phyloP scores from a whole-genome alignment of 2,888 invertebrate genomes.

The Xestia rhomboidea region DNA sequence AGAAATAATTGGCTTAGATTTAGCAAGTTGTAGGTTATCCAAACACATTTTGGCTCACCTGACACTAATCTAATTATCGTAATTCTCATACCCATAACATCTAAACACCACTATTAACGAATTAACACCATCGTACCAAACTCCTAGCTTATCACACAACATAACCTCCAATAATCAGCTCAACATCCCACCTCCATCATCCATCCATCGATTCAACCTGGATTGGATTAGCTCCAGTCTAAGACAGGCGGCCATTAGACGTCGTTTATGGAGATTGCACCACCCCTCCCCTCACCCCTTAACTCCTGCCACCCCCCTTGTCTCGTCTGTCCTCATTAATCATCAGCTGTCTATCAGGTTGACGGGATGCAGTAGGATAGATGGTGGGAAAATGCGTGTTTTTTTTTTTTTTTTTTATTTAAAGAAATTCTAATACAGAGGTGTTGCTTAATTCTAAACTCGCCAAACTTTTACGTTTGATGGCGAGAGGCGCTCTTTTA shows the following conservation, averaged over 20 bases:
- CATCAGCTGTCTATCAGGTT: conserved; percentile 72
- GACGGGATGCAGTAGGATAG: conserved; percentile 36
- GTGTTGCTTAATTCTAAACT: too few relatives aligned
- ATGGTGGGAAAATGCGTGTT: conserved; percentile 27
- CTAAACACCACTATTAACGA: background rate
- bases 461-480: too few relatives aligned
- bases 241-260: conserved; percentile 73
- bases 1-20: background rate
- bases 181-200: conserved; percentile 1
- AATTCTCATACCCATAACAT: background rate
- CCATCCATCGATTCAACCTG: conserved; percentile 56
- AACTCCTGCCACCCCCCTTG: conserved; percentile 37
- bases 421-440: too few relatives aligned
- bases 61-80: background rate
- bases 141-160: background rate
- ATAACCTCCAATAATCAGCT: background rate
- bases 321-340: conserved; percentile 67
- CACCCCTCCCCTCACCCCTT: conserved; percentile 37
- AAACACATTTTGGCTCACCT: background rate
- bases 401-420: too few relatives aligned
- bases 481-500: too few relatives aligned
- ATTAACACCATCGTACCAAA: background rate
- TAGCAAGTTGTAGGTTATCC: background rate
- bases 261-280: conserved; percentile 80
- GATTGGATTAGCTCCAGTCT: conserved; percentile 73